Evolutionary conservation across 2,888 invertebrate species (phyloP).

Genomic region (Campaea margaritaria): DNA sequence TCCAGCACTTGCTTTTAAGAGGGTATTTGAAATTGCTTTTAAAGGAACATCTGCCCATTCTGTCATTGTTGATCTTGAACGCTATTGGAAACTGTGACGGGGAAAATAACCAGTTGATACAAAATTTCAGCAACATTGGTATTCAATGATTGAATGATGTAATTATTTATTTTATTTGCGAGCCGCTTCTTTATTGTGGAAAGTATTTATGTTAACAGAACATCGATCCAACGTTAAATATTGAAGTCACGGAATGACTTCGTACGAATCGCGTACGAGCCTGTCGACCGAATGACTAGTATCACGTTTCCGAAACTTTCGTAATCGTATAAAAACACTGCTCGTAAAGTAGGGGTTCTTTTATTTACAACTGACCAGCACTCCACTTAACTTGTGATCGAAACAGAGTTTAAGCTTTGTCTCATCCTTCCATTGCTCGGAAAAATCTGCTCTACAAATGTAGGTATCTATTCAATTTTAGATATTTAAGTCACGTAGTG

Average conservation of each 20-base stretch:
- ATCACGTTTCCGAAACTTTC: constrained; percentile 30
- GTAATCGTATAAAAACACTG: constrained; percentile 29
- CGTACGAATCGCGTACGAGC: constrained; percentile 21
- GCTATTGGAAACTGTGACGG: background rate
- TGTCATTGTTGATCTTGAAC: constrained; percentile 1
- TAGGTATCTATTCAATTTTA: no score
- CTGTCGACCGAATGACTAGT: constrained; percentile 28
- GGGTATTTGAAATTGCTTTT: constrained; percentile 32
- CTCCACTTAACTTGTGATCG: no score
- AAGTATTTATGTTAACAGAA: constrained; percentile 16
- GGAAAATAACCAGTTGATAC: background rate
- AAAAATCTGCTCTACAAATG: no score
- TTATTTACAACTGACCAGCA: constrained; percentile 9
- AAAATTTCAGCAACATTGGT: no score
- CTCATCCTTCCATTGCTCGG: no score
- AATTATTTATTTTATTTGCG: background rate
- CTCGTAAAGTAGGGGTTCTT: constrained; percentile 17
- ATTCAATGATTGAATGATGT: no score
- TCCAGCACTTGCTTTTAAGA: constrained; percentile 33
- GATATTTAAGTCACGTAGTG: no score
- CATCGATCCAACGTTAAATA: constrained; percentile 14
- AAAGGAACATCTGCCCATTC: constrained; percentile 15
- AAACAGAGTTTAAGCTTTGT: no score
- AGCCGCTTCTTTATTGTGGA: constrained; percentile 1
- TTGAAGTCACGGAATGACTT: constrained; percentile 28